Percentiles rank a stretch among this genome's conserved stretches.
phyloP scores from a whole-genome alignment of 2,797 vertebrate species.

The Botia almorhae region DNA sequence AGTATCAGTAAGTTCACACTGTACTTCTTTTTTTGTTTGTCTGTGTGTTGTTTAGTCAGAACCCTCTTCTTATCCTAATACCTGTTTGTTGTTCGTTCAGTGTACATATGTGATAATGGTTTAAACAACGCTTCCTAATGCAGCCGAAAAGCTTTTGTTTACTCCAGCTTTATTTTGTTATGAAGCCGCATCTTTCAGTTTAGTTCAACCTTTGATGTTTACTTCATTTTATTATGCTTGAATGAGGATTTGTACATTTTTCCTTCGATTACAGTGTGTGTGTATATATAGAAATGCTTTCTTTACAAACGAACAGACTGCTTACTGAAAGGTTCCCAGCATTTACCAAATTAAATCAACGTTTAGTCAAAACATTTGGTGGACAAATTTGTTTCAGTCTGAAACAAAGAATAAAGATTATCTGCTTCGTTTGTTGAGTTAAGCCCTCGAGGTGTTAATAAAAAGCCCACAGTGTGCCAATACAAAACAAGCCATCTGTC shows the following conservation, averaged over 20 bases:
- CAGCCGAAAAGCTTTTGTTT: neutral
- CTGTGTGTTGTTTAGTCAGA: constrained; percentile 18
- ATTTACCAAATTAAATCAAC: no score
- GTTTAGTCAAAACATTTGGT: neutral
- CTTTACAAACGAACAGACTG: neutral
- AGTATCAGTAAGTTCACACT: constrained; percentile 80
- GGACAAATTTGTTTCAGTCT: constrained; percentile 2
- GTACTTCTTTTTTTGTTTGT: constrained; percentile 40
- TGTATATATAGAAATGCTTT: neutral
- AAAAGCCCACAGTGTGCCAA: constrained; percentile 1
- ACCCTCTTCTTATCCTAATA: constrained; percentile 4
- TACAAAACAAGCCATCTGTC: constrained; percentile 15
- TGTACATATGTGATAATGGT: neutral
- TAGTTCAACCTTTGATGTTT: neutral
- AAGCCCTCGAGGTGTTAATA: constrained; percentile 29
- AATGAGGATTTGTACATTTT: neutral
- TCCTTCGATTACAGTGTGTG: neutral
- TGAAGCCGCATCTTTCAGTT: no score
- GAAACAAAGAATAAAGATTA: neutral
- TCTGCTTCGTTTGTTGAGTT: constrained; percentile 7
- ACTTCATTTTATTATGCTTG: neutral
- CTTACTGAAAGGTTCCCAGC: neutral
- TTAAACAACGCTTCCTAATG: constrained; percentile 1
- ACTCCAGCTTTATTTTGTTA: neutral
- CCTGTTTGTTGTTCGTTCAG: neutral